A percentile compares a stretch with the other conserved stretches of the same genome.
Conservation (phyloP, 2,888 invertebrate genomes). For the Alentia gelatinosa region DNA sequence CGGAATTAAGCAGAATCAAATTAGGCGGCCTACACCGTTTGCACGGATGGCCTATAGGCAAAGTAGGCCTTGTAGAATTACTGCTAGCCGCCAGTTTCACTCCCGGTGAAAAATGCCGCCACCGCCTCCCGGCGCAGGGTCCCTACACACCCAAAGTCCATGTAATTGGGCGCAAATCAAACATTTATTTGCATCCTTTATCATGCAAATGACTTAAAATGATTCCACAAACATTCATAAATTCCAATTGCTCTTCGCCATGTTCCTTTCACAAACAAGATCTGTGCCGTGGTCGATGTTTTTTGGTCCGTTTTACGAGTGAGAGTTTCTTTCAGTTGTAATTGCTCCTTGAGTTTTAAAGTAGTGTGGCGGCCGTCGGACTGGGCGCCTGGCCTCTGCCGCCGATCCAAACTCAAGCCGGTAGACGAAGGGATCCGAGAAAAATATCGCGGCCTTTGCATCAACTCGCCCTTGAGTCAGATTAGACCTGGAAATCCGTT, state of each 20-base stretch:
- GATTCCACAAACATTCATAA: background rate
- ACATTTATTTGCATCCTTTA: conserved; percentile 5
- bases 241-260: background rate
- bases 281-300: background rate
- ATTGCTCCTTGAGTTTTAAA: background rate
- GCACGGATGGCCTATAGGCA: too few relatives aligned
- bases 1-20: conserved; percentile 16
- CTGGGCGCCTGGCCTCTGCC: background rate
- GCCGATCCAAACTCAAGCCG: background rate
- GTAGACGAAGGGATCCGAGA: too few relatives aligned
- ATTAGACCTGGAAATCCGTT: too few relatives aligned
- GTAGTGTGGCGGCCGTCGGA: background rate
- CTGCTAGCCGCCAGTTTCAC: too few relatives aligned
- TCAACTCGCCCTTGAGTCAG: too few relatives aligned
- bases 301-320: background rate
- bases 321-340: background rate
- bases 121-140: background rate
- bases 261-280: background rate
- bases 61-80: too few relatives aligned
- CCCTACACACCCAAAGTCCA: background rate
- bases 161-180: conserved; percentile 9
- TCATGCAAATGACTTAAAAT: background rate
- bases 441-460: too few relatives aligned
- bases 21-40: conserved; percentile 14
- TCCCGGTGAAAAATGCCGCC: too few relatives aligned